Base-by-base conservation (phyloP, 92 coral and sea anemone genomes). In the Parazoanthus swiftii region DNA sequence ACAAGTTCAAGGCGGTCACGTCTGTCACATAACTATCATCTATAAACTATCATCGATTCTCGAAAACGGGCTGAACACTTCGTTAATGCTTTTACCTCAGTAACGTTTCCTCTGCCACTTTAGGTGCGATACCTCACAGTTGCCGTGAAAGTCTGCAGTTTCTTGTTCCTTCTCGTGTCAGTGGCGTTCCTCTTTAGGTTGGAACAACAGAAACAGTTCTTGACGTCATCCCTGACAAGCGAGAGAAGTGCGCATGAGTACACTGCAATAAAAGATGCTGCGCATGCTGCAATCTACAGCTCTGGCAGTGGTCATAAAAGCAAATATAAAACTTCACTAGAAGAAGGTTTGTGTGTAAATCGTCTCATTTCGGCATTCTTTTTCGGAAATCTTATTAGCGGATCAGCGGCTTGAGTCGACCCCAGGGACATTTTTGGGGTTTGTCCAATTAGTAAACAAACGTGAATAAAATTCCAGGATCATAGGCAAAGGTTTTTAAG, bases 121-220 rank as follows among this genome's bases (percentile, higher is more conserved):
- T 76, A 36, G 87, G 79, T 71, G 15, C 78, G 79, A 46, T 84
- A 84, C 43, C 46, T 84, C 43, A 84, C 87, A 48, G 48, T 67
- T 36, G 78, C 79, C 79, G 48, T 84, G 44, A 84, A 84, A 70
- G 65, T 72, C 26, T 70, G 33, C 38, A 71, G 87, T 46, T 71
- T 84, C 51, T 6, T 84, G 75, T 14, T 84, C 42, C 66, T 84
- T 13, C 87, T 84, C 21, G 46, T 44, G 26, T 84, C 87, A 71
- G 77, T 56, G 66, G 87, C 68, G 43, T 71, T 84, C 56, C 87
- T 84, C 18, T 74, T 84, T 35, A 71, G 66, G 26, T 10, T 84
- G 78, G 78, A 84, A 71, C 87, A 84, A 84, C 87, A 71, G 78
- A 70, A 71, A 26, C 67, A 84, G 26, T 16, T 73, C 70, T 35